Base-by-base conservation (phyloP, 2,888 invertebrate genomes). In the Cosmopolites sordidus region DNA sequence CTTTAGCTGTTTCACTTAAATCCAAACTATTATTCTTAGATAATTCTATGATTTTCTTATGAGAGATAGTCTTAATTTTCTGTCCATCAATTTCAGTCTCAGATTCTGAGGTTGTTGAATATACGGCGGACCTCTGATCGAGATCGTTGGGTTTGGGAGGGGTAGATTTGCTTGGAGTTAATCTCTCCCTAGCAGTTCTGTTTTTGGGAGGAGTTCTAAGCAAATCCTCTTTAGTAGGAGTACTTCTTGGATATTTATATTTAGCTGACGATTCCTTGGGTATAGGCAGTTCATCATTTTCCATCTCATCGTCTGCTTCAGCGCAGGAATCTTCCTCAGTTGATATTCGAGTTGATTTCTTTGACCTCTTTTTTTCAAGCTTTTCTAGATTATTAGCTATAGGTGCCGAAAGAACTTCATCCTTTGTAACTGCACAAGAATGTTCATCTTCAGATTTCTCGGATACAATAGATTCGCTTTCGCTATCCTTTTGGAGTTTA, bases 241-340 rank as follows among this genome's bases (percentile, higher is more conserved):
- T 65, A 12, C 62, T 58, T 47, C 67, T 66, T 42, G 60, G 58
- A 43, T 65, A 64, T 54, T 68, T 70, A 51, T 68, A 71, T 60
- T 80, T 80, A 0, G 78, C 75, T 48, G 74, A 74, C n/a, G 64
- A 58, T 12, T 73, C 69, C 48, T 74, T 69, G 48, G 73, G 75
- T 42, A 78, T 76, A 37, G 80, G 79, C 3, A 77, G 72, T 66
- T 82, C 82, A 52, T 82, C 82, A 29, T 80, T 80, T 59, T 83
- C 83, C 83, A 83, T 82, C 67, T 83, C 83, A 67, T 83, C 83
- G 63, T 83, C 83, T 17, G 83, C 83, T 66, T 83, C 83, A 1
- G 82, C 82, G 5, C 81, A 82, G 0, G 82, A 83, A 66, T 83
- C 83, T 67, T 82, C 82, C 29, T 76, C 81, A 33, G 78, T 78